Percentiles rank a stretch among this genome's conserved stretches.
These are phyloP conservation scores for Habroteleia sp. DNA, from an alignment of 2,888 invertebrate genomes.

Conservation along the genomic window DNA sequence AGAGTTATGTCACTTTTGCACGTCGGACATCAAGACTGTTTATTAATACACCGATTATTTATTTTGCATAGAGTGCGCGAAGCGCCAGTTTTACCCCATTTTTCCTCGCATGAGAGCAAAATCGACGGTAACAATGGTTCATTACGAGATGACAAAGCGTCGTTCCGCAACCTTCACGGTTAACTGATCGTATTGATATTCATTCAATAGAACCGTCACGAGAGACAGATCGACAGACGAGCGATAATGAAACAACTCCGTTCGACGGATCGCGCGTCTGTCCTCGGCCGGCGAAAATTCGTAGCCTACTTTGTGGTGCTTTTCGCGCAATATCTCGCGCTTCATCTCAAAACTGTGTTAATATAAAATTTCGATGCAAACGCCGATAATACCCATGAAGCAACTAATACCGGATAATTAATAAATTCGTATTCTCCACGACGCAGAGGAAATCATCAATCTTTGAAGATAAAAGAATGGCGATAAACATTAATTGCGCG, in stretches of 20 bases:
- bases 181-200: conserved; percentile 69
- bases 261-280: conserved; percentile 9
- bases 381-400: conserved; percentile 5
- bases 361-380: conserved; percentile 12
- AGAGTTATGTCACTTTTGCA: too few relatives aligned
- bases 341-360: conserved; percentile 9
- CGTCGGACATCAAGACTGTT: too few relatives aligned
- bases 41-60: conserved; percentile 21
- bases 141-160: conserved; percentile 58
- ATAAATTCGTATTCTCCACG: conserved; percentile 21
- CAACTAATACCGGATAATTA: conserved; percentile 14
- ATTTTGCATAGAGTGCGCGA: not conserved
- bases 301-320: conserved; percentile 10
- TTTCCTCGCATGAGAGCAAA: conserved; percentile 34
- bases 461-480: conserved; percentile 6
- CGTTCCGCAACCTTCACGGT: conserved; percentile 68
- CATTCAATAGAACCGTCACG: conserved; percentile 66
- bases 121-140: conserved; percentile 55
- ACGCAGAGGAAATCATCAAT: conserved; percentile 36
- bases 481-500: conserved; percentile 17
- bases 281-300: conserved; percentile 11
- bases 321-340: conserved; percentile 13
- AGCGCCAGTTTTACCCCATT: conserved; percentile 41
- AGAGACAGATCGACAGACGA: conserved; percentile 62
- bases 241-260: conserved; percentile 48